Evolutionary conservation across 2,113 vertebrate species (phyloP).

Genomic region (Shinisaurus crocodilurus): DNA sequence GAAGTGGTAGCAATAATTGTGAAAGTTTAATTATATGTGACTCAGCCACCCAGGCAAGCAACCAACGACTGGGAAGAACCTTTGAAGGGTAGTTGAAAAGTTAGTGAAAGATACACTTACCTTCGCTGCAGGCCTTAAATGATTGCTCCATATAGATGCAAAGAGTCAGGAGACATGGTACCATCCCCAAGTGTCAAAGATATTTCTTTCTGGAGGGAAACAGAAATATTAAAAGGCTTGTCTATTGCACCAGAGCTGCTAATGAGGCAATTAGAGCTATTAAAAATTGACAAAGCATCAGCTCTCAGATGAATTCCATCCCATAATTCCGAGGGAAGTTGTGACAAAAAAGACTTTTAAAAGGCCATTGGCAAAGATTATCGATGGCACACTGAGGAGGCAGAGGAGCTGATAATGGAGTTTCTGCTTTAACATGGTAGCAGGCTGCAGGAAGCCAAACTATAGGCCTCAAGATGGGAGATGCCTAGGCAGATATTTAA

Average conservation of each 20-base stretch:
- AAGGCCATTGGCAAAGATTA: conserved; percentile 38
- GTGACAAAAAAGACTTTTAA: neutral
- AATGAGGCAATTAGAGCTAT: conserved; percentile 6
- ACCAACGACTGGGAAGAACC: neutral
- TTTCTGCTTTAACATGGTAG: fast-evolving
- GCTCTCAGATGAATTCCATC: conserved; percentile 6
- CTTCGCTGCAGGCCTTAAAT: neutral
- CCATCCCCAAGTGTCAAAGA: fast-evolving
- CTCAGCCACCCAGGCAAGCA: neutral
- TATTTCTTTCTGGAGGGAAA: conserved; percentile 5
- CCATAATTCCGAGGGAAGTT: neutral
- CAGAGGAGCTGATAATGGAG: neutral
- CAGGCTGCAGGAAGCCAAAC: too few species aligned
- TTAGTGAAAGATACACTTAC: neutral
- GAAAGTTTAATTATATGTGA: neutral
- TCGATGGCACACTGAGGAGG: neutral
- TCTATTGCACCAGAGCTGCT: neutral
- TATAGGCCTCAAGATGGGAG: neutral
- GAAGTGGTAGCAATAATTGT: neutral
- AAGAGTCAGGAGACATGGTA: neutral
- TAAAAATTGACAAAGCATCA: conserved; percentile 10
- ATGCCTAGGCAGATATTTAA: neutral
- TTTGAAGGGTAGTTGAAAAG: conserved; percentile 28
- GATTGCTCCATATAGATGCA: neutral
- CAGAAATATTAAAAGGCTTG: neutral